Conservation (phyloP, 2,888 invertebrate genomes). For the Gortyna flavago region DNA sequence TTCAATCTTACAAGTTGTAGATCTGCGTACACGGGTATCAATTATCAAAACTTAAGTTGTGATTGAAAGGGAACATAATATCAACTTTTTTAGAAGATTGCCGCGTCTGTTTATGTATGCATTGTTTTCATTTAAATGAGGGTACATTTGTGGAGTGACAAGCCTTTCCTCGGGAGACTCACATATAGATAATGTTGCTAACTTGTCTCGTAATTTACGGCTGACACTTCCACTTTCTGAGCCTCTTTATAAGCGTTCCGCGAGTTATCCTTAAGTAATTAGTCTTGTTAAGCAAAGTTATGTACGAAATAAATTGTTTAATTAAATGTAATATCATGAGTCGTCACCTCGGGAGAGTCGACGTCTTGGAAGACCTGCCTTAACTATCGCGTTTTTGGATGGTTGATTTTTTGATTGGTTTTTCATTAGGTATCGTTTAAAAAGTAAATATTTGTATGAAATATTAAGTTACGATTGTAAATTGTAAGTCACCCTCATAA, state of each 20-base stretch:
- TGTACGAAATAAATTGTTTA: slow-evolving; percentile 59
- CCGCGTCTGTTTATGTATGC: slow-evolving; percentile 46
- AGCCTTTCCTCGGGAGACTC: slow-evolving; percentile 36
- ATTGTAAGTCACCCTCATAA: slow-evolving; percentile 42
- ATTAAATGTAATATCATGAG: slow-evolving; percentile 55
- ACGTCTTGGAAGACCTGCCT: slow-evolving; percentile 13
- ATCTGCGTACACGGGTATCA: not conserved
- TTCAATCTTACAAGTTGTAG: slow-evolving; percentile 14
- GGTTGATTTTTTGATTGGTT: too few relatives aligned
- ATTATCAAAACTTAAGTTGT: slow-evolving; percentile 22
- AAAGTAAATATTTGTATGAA: slow-evolving; percentile 30
- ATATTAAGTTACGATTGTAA: slow-evolving; percentile 22
- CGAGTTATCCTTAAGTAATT: slow-evolving; percentile 67
- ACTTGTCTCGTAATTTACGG: slow-evolving; percentile 65
- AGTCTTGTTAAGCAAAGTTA: slow-evolving; percentile 62
- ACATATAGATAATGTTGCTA: slow-evolving; percentile 65
- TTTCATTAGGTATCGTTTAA: slow-evolving; percentile 5
- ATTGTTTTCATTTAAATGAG: slow-evolving; percentile 57
- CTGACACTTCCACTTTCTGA: slow-evolving; percentile 61
- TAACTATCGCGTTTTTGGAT: slow-evolving; percentile 22
- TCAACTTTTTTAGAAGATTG: slow-evolving; percentile 33
- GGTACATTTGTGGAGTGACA: slow-evolving; percentile 45
- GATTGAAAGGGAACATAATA: slow-evolving; percentile 44
- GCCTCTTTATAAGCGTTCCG: slow-evolving; percentile 60
- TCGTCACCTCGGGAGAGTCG: slow-evolving; percentile 41